Percentiles rank a stretch among this genome's conserved stretches.
Evolutionary conservation across 1,140 invertebrate genomes (phyloP).

Genomic region (Pseudomyrmex flavicornis): DNA sequence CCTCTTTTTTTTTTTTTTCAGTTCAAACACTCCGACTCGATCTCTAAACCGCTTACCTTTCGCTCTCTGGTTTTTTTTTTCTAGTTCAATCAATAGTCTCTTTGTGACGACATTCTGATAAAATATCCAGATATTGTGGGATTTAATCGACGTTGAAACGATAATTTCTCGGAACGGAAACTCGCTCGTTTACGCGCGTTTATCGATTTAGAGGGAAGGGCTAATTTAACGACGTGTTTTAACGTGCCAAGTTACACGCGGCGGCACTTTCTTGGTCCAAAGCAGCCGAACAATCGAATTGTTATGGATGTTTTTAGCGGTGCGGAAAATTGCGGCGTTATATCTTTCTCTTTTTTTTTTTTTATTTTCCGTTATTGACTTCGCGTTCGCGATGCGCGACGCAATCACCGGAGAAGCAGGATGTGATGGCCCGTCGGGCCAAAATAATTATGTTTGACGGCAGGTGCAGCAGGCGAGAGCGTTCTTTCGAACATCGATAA

Average conservation of each 20-base stretch:
- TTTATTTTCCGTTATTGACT: neutral
- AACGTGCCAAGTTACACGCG: slow-evolving; percentile 27
- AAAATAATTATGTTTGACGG: slow-evolving; percentile 71
- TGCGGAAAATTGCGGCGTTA: no score
- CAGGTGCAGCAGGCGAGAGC: slow-evolving; percentile 25
- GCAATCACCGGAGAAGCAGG: slow-evolving; percentile 43
- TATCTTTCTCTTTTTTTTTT: no score
- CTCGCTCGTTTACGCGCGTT: slow-evolving; percentile 9
- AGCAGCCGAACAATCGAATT: slow-evolving; percentile 59
- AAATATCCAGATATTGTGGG: slow-evolving; percentile 4
- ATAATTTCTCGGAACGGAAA: neutral
- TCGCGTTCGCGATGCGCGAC: slow-evolving; percentile 13
- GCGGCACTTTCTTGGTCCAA: neutral
- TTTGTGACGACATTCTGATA: neutral
- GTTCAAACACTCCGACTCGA: neutral
- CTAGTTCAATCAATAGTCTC: neutral
- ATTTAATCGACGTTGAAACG: slow-evolving; percentile 7
- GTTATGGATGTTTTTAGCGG: slow-evolving; percentile 65
- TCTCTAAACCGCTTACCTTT: slow-evolving; percentile 14
- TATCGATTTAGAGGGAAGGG: slow-evolving; percentile 33
- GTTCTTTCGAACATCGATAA: slow-evolving; percentile 45
- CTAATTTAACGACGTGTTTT: slow-evolving; percentile 34
- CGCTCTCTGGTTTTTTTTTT: neutral
- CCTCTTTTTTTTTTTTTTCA: neutral
- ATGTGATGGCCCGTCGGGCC: neutral